phyloP scores from a whole-genome alignment of 2,888 invertebrate genomes.

The Pecten maximus region DNA sequence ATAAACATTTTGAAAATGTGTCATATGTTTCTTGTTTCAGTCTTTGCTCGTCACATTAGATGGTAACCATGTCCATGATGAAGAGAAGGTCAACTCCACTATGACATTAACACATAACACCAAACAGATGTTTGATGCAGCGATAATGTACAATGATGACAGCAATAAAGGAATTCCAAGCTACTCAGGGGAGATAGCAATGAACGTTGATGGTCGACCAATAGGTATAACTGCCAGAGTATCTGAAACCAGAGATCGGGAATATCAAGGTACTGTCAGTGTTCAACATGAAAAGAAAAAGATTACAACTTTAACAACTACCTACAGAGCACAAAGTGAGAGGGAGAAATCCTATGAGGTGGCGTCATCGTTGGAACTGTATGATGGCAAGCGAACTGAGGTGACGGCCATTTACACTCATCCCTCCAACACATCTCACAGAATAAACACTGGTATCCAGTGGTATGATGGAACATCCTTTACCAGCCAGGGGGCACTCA shows the following conservation, averaged over 20 bases:
- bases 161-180: conserved; percentile 49
- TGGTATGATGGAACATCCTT: conserved; percentile 46
- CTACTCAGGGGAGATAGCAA: conserved; percentile 51
- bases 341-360: neutral
- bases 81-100: conserved; percentile 55
- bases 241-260: conserved; percentile 41
- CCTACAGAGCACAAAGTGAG: conserved; percentile 29
- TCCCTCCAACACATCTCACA: conserved; percentile 40
- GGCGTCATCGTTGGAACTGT: neutral
- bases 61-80: conserved; percentile 61
- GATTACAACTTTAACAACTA: conserved; percentile 39
- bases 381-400: conserved; percentile 42
- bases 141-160: conserved; percentile 44
- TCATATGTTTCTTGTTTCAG: conserved; percentile 49
- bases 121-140: conserved; percentile 55
- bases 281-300: conserved; percentile 50
- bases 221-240: conserved; percentile 48
- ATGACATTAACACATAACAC: conserved; percentile 61
- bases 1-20: too few relatives aligned
- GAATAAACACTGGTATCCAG: conserved; percentile 44
- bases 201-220: conserved; percentile 59
- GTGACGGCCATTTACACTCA: conserved; percentile 38
- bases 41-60: conserved; percentile 58
- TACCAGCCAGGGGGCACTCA: conserved; percentile 38
- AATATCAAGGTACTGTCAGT: conserved; percentile 45